Percentiles rank a stretch among this genome's conserved stretches.
Evolutionary conservation across 2,113 vertebrate genomes (phyloP).

Genomic region (Vulpes vulpes): DNA sequence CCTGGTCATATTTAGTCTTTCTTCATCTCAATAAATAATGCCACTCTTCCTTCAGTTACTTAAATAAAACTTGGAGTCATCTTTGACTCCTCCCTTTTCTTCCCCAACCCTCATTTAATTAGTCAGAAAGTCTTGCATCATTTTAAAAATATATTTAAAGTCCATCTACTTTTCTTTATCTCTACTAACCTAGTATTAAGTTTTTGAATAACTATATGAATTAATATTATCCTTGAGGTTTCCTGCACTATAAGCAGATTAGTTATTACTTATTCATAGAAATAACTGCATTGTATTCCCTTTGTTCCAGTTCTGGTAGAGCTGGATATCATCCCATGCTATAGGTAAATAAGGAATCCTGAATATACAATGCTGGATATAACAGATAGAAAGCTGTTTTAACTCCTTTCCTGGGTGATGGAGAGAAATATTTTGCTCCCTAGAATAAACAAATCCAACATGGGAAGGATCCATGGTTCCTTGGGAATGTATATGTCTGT

Average conservation of each 20-base stretch:
- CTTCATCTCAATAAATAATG: neutral
- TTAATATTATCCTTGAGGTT: neutral
- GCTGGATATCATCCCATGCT: neutral
- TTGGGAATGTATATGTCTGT: neutral
- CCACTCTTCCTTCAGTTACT: neutral
- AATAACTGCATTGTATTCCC: neutral
- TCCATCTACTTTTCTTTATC: neutral
- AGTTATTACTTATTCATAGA: neutral
- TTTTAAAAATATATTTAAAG: neutral
- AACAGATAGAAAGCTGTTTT: neutral
- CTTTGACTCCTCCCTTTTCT: neutral
- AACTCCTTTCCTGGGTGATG: neutral
- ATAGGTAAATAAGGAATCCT: neutral
- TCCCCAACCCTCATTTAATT: neutral
- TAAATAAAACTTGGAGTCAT: neutral
- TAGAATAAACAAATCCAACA: neutral
- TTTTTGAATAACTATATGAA: neutral
- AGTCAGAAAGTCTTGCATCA: neutral
- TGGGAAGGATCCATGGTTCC: neutral
- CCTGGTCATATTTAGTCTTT: neutral
- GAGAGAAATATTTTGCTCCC: neutral
- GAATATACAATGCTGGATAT: neutral
- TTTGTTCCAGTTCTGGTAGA: neutral
- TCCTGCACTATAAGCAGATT: neutral
- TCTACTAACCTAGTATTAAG: neutral